Evolutionary conservation across 2,797 vertebrate species (phyloP).

Genomic region (Nannoperca australis): DNA sequence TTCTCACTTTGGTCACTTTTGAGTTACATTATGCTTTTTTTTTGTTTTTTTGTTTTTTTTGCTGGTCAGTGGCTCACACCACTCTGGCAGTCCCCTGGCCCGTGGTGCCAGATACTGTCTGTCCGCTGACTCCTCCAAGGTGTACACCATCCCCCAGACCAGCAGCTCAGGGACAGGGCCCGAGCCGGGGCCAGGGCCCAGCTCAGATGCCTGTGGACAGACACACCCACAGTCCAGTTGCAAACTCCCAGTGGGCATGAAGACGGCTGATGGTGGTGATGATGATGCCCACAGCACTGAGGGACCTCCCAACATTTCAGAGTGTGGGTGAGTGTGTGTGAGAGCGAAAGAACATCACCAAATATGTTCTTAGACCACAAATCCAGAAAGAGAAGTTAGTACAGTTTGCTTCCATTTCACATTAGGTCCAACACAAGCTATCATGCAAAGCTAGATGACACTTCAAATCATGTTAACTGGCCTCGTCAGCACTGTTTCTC

Average conservation of each 20-base stretch:
- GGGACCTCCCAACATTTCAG: slow-evolving; percentile 88
- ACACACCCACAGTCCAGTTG: slow-evolving; percentile 85
- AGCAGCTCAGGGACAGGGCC: slow-evolving; percentile 67
- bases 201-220: slow-evolving; percentile 82
- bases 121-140: slow-evolving; percentile 93
- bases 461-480: slow-evolving; percentile 16
- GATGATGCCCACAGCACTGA: slow-evolving; percentile 88
- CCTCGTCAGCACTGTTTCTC: slow-evolving; percentile 9
- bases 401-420: slow-evolving; percentile 11
- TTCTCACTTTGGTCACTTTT: slow-evolving; percentile 61
- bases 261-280: slow-evolving; percentile 82
- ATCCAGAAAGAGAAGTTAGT: not conserved
- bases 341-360: slow-evolving; percentile 70
- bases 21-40: slow-evolving; percentile 72
- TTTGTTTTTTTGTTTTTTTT: slow-evolving; percentile 46
- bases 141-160: slow-evolving; percentile 91
- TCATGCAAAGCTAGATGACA: slow-evolving; percentile 19
- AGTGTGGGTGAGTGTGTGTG: slow-evolving; percentile 92
- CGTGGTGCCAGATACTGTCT: slow-evolving; percentile 89
- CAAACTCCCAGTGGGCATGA: slow-evolving; percentile 87
- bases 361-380: not conserved
- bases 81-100: slow-evolving; percentile 91
- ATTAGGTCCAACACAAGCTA: not conserved
- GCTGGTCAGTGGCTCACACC: slow-evolving; percentile 90
- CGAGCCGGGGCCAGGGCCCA: slow-evolving; percentile 55